phyloP scores from a whole-genome alignment of 2,113 vertebrate species.

The Alligator mississippiensis region DNA sequence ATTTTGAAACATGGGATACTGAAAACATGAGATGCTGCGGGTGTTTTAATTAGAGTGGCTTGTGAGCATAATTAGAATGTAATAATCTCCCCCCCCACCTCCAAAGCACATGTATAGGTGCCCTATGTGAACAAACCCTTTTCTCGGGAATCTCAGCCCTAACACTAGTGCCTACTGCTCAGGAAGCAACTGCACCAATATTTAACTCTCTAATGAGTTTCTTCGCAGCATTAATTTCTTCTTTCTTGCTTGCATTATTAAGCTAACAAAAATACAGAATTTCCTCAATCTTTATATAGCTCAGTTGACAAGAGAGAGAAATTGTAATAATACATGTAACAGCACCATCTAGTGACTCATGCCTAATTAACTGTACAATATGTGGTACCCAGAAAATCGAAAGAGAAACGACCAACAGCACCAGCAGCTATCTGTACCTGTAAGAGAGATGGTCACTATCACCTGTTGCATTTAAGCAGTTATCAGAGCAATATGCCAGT shows the following conservation, averaged over 20 bases:
- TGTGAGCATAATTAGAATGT: too few species aligned
- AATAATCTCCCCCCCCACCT: too few species aligned
- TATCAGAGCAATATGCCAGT: neutral
- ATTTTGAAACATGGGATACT: too few species aligned
- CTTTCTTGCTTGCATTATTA: fast-evolving
- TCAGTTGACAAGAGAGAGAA: neutral
- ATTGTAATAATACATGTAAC: fast-evolving
- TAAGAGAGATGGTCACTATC: neutral
- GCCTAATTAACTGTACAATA: neutral
- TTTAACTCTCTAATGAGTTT: neutral
- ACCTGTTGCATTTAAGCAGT: neutral
- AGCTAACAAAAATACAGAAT: neutral
- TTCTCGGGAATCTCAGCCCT: neutral
- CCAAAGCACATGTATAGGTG: too few species aligned
- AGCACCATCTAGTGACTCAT: neutral
- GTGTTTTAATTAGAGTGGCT: too few species aligned
- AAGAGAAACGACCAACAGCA: neutral
- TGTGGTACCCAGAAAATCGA: neutral
- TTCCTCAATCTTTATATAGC: neutral
- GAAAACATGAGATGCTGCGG: too few species aligned
- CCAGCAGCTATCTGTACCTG: fast-evolving
- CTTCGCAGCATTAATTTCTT: neutral
- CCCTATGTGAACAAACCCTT: neutral
- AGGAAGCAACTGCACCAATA: fast-evolving
- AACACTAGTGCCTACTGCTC: too few species aligned